Evolutionary conservation across 1,140 invertebrate species (phyloP).

Genomic region (Drosophila aff.): DNA sequence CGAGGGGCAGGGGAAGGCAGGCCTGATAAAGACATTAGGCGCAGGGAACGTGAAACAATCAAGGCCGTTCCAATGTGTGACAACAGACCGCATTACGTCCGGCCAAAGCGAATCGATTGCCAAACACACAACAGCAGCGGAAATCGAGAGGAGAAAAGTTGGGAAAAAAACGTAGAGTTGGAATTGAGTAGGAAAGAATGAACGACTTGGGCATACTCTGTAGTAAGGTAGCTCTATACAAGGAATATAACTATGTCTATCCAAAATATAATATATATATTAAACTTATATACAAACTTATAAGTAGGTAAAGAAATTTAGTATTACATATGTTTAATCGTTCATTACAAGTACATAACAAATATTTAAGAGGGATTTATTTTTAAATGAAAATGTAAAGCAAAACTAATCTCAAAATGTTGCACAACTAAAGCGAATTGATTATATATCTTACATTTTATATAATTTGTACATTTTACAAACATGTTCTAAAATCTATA

Average conservation of each 20-base stretch:
- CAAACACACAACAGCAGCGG: conserved; percentile 29
- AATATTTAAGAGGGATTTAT: not conserved
- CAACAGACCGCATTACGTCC: conserved; percentile 63
- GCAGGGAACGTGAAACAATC: conserved; percentile 55
- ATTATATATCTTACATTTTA: not conserved
- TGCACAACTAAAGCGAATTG: not conserved
- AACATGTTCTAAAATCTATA: not conserved
- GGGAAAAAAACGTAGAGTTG: conserved; percentile 9
- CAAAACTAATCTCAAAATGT: conserved; percentile 24
- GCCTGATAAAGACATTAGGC: conserved; percentile 68
- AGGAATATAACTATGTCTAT: not conserved
- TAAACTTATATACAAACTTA: too few relatives aligned
- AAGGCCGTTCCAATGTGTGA: conserved; percentile 70
- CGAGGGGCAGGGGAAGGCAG: not conserved
- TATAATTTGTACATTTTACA: not conserved
- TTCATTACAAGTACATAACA: too few relatives aligned
- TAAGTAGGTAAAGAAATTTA: too few relatives aligned
- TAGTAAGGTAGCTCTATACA: not conserved
- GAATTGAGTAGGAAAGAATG: not conserved
- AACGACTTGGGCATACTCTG: conserved; percentile 14
- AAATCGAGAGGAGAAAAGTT: conserved; percentile 21
- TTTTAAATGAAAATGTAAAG: not conserved
- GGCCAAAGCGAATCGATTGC: conserved; percentile 74
- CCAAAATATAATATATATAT: too few relatives aligned
- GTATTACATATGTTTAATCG: too few relatives aligned